Percentiles rank a stretch among this genome's conserved stretches.
Conservation (phyloP, 2,797 vertebrate genomes). For the Oophaga sylvatica region DNA sequence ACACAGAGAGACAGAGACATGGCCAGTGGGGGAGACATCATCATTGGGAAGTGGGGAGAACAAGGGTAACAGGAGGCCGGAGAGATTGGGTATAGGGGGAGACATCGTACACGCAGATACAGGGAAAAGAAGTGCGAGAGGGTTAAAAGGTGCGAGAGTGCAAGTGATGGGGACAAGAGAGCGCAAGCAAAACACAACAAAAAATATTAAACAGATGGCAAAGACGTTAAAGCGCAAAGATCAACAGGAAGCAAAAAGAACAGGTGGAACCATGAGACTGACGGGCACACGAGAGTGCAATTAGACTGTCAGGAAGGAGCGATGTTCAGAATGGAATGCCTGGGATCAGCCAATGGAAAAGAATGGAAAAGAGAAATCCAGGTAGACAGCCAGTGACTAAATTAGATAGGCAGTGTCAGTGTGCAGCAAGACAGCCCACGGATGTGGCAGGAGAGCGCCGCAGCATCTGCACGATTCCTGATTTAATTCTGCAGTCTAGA, state of each 20-base stretch:
- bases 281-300: neutral
- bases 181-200: conserved; percentile 31
- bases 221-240: neutral
- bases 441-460: conserved; percentile 38
- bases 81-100: conserved; percentile 37
- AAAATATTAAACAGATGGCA: conserved; percentile 27
- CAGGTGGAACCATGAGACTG: conserved; percentile 11
- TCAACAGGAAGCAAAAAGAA: conserved; percentile 26
- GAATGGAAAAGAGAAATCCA: neutral
- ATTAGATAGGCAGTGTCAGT: conserved; percentile 43
- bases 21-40: conserved; percentile 66
- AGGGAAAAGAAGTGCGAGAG: conserved; percentile 60
- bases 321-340: neutral
- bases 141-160: conserved; percentile 52
- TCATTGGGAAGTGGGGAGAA: conserved; percentile 61
- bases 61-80: conserved; percentile 55
- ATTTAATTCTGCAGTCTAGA: conserved; percentile 58
- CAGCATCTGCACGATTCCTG: conserved; percentile 59
- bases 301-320: conserved; percentile 16
- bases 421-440: conserved; percentile 35
- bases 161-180: neutral
- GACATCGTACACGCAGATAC: conserved; percentile 58
- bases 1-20: conserved; percentile 59
- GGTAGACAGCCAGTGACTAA: neutral
- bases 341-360: conserved; percentile 9